Evolutionary conservation across 2,888 invertebrate genomes (phyloP), one percentile per base, ranked within the genome.

Genomic region (Aromia moschata): DNA sequence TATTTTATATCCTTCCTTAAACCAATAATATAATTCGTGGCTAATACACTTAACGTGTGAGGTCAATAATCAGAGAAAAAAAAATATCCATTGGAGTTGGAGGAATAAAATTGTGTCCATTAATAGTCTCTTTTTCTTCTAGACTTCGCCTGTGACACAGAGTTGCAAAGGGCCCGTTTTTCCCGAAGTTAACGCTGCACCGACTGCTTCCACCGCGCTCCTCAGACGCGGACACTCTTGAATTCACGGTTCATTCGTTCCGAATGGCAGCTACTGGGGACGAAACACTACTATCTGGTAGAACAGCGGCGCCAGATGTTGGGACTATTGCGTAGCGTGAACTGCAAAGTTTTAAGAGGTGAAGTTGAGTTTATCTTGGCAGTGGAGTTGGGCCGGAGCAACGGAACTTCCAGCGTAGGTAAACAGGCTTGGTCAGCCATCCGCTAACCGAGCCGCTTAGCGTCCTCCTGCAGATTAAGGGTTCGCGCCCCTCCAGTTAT

Each of bases 291-390:
- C 40, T 52, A 52, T 52, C 41, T 52, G 54, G 64, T 54, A 56
- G 52, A 56, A 60, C 56, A 64, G 60, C 60, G 60, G 58, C 58
- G 47, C 56, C 58, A 58, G 60, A 64, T 58, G 53, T 60, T 58
- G 53, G 58, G 51, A 51, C 58, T 58, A 51, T 56, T 58, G 37
- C 51, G 44, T 36, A 60, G 46, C 55, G 38, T 25, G 56, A 58
- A 58, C 58, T 58, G 54, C 40, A 18, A 64, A 64, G 58, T 64
- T 64, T 64, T 40, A 54, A 58, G 64, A 58, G 54, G 46, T 51
- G 45, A 37, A 60, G 58, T 60, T 58, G 54, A 58, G 60, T 64
- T 64, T 64, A 64, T 60, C 64, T 60, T 60, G 56, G 54, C 53
- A 45, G 38, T 38, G 58, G 36, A 52, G 30, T 41, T 52, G 25